These are phyloP conservation scores for Gymnogyps californianus DNA, from an alignment of 2,113 vertebrate species.

Conservation along the genomic window DNA sequence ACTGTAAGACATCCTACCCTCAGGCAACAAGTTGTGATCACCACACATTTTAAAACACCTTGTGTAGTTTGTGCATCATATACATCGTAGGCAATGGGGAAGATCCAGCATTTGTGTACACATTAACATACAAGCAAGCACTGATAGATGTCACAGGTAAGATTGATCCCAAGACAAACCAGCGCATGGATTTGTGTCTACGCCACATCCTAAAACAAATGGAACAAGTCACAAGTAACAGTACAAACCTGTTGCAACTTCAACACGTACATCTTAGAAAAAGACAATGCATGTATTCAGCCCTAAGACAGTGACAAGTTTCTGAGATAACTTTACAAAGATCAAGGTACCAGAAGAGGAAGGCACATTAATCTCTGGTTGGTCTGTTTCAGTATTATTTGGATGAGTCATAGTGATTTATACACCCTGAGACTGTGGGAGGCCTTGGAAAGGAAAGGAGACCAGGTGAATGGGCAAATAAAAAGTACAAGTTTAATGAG, in stretches of 20 bases:
- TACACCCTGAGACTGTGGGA: conserved; percentile 57
- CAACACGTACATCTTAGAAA: background rate
- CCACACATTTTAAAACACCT: background rate
- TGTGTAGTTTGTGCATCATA: background rate
- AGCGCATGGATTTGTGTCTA: background rate
- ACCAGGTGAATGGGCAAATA: background rate
- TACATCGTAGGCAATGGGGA: background rate
- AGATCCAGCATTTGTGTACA: background rate
- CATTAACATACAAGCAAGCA: background rate
- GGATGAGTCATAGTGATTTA: conserved; percentile 30
- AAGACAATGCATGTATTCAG: background rate
- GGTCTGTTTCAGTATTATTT: background rate
- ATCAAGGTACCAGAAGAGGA: conserved; percentile 57
- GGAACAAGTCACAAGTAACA: background rate
- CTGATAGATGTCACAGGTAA: background rate
- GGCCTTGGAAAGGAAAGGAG: background rate
- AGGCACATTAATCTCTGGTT: conserved; percentile 63
- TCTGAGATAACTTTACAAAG: conserved; percentile 30
- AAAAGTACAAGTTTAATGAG: conserved; percentile 41
- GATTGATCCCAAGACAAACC: background rate
- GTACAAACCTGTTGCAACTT: conserved; percentile 19
- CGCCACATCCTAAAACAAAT: background rate
- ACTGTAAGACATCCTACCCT: background rate
- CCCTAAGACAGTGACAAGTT: background rate
- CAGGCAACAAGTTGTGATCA: background rate